Evolutionary conservation across 2,113 vertebrate species (phyloP).

Genomic region (Hippocampus mohnikei): DNA sequence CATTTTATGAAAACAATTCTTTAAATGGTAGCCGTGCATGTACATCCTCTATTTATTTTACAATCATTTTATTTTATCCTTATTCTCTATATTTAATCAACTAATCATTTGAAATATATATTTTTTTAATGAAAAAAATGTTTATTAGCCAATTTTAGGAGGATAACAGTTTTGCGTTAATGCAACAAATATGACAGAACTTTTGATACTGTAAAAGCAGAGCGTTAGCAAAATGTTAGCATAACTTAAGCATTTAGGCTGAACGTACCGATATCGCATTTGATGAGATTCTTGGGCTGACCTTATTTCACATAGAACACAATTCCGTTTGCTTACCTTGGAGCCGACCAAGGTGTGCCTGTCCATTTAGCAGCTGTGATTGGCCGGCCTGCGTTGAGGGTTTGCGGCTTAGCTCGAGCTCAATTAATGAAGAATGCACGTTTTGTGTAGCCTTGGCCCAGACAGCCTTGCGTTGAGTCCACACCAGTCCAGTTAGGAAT

Average conservation of each 20-base stretch:
- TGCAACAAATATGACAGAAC: not conserved
- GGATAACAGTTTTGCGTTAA: no score
- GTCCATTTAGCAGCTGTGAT: not conserved
- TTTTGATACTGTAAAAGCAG: not conserved
- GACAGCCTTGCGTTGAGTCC: constrained; percentile 7
- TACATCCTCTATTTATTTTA: no score
- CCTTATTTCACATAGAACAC: not conserved
- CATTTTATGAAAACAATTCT: no score
- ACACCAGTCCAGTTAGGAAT: constrained; percentile 20
- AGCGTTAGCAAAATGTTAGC: not conserved
- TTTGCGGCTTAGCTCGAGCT: not conserved
- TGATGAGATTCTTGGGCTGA: not conserved
- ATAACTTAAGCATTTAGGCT: not conserved
- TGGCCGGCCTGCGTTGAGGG: not conserved
- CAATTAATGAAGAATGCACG: constrained; percentile 1
- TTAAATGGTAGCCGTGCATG: no score
- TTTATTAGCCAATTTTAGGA: not conserved
- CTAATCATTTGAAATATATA: no score
- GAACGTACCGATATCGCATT: no score
- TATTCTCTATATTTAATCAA: no score
- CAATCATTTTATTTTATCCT: no score
- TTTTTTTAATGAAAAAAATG: no score
- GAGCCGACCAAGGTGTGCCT: not conserved
- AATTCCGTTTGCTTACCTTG: not conserved
- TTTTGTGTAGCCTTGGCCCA: not conserved